Percentiles rank a stretch among this genome's conserved stretches.
Conservation (phyloP, 1,140 invertebrate genomes). For the Geopemphigus sp. region DNA sequence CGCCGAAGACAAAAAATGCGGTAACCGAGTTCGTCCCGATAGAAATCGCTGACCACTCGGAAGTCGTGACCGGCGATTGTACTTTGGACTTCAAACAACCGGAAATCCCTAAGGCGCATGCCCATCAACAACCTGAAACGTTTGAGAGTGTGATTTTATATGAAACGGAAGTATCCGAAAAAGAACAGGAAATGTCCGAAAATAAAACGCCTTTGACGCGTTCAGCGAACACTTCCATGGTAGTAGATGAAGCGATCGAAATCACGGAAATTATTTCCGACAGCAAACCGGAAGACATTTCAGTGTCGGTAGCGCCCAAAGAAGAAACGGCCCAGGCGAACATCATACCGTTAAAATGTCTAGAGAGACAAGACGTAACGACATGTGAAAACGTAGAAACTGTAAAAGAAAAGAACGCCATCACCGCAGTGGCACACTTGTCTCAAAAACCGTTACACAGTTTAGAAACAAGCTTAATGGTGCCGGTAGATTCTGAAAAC, state of each 20-base stretch:
- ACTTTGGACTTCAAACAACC: conserved; percentile 2
- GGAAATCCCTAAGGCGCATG: neutral
- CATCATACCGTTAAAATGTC: conserved; percentile 17
- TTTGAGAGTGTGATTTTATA: conserved; percentile 50
- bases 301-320: conserved; percentile 19
- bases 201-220: conserved; percentile 52
- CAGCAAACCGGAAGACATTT: conserved; percentile 51
- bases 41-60: neutral
- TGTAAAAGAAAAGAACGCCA: conserved; percentile 53
- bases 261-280: conserved; percentile 52
- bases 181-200: conserved; percentile 54
- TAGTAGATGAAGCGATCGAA: conserved; percentile 52
- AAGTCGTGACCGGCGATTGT: conserved; percentile 16
- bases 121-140: conserved; percentile 4
- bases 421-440: conserved; percentile 53
- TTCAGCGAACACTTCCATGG: conserved; percentile 55
- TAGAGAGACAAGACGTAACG: neutral
- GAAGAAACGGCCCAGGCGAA: conserved; percentile 45
- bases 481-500: conserved; percentile 52
- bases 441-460: conserved; percentile 51
- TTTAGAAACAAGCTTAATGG: conserved; percentile 51
- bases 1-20: neutral
- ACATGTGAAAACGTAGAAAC: conserved; percentile 50
- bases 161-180: conserved; percentile 57
- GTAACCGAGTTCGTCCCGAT: conserved; percentile 1